Percentiles rank a stretch among this genome's conserved stretches.
phyloP scores from a whole-genome alignment of 2,797 vertebrate species.

The Sciurus vulgaris region DNA sequence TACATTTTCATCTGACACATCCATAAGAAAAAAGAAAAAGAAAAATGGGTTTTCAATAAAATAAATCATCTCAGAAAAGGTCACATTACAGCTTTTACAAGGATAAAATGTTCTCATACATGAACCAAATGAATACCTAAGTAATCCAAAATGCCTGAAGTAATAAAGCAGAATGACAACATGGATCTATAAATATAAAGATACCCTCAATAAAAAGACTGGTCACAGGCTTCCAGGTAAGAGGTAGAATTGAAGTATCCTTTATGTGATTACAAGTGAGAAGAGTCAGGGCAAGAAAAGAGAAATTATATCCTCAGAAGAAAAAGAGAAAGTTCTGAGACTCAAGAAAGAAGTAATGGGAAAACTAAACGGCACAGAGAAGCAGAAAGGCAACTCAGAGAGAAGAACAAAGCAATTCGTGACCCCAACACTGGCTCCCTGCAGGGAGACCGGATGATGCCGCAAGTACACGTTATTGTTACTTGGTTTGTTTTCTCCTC shows the following conservation, averaged over 20 bases:
- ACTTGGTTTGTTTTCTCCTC: not conserved
- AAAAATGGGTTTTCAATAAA: not conserved
- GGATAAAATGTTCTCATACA: not conserved
- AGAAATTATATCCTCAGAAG: not conserved
- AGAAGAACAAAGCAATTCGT: not conserved
- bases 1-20: slow-evolving; percentile 9
- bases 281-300: not conserved
- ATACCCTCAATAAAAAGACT: not conserved
- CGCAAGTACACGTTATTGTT: not conserved
- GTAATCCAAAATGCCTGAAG: not conserved
- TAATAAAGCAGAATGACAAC: not conserved
- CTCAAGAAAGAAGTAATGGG: not conserved
- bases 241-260: not conserved
- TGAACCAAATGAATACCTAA: not conserved
- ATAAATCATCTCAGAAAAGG: slow-evolving; percentile 33
- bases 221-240: not conserved
- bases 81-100: not conserved
- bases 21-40: not conserved
- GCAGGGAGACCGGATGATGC: not conserved
- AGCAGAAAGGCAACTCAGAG: not conserved
- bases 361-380: not conserved
- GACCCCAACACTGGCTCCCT: not conserved
- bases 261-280: not conserved
- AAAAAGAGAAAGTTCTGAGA: not conserved
- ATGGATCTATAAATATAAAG: not conserved